phyloP scores from a whole-genome alignment of 2,888 invertebrate genomes.

The Lutraria lutraria region DNA sequence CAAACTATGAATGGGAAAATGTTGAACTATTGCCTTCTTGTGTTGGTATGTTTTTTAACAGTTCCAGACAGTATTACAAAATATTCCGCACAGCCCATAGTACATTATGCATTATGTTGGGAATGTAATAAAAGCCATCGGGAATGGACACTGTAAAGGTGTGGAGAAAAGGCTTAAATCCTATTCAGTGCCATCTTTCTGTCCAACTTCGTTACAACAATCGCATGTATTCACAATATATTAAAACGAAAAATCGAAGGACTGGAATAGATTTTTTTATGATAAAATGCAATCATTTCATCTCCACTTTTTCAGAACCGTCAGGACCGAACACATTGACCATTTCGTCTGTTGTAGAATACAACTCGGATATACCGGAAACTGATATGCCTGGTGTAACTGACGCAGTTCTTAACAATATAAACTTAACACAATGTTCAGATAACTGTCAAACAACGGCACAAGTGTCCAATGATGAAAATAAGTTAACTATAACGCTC shows the following conservation, averaged over 20 bases:
- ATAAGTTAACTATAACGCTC: background rate
- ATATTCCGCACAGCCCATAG: no score
- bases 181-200: no score
- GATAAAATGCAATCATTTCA: no score
- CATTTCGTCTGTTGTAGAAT: background rate
- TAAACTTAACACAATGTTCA: background rate
- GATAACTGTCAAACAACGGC: background rate
- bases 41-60: slow-evolving; percentile 27
- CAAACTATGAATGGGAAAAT: slow-evolving; percentile 33
- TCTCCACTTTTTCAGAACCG: slow-evolving; percentile 1
- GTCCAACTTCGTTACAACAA: no score
- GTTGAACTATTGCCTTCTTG: slow-evolving; percentile 30
- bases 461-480: background rate
- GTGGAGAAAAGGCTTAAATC: no score
- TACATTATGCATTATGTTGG: no score
- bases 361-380: background rate
- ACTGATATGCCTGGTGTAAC: background rate
- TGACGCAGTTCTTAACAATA: background rate
- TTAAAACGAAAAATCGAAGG: no score
- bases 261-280: no score
- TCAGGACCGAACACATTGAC: background rate
- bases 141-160: no score
- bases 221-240: no score
- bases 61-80: no score
- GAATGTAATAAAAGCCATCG: no score